phyloP scores from a whole-genome alignment of 2,888 invertebrate genomes.

The Agonum fuliginosum region DNA sequence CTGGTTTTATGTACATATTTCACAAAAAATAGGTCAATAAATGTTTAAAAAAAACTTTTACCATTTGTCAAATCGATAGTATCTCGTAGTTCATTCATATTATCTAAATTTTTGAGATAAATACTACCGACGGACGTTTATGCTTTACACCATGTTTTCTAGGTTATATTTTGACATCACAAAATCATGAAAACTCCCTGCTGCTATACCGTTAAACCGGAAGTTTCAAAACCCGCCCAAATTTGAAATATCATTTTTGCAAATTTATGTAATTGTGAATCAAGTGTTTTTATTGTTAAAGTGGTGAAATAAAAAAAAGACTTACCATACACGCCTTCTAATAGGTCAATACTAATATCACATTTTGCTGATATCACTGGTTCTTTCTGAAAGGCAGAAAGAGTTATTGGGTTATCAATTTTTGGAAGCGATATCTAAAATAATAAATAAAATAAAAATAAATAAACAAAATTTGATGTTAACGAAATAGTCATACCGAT shows the following conservation, averaged over 20 bases:
- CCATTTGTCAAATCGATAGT: slow-evolving; percentile 45
- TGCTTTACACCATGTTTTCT: slow-evolving; percentile 24
- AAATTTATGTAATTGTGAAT: neutral
- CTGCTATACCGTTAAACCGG: too few relatives aligned
- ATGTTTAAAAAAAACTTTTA: slow-evolving; percentile 3
- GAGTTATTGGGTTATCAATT: slow-evolving; percentile 14
- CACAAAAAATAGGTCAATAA: neutral
- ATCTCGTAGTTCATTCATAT: slow-evolving; percentile 25
- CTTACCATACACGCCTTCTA: slow-evolving; percentile 29
- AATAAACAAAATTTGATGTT: slow-evolving; percentile 22
- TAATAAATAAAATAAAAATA: neutral
- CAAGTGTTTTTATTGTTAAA: too few relatives aligned
- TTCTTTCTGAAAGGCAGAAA: slow-evolving; percentile 46
- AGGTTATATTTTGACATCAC: slow-evolving; percentile 53
- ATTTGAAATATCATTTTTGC: neutral
- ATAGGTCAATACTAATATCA: slow-evolving; percentile 3
- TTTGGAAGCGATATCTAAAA: neutral
- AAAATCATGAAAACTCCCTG: neutral
- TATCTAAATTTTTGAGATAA: neutral
- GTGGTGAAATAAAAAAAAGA: slow-evolving; percentile 2
- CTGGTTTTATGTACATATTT: too few relatives aligned
- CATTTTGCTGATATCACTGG: slow-evolving; percentile 45
- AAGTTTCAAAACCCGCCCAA: neutral
- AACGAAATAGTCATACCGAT: slow-evolving; percentile 52
- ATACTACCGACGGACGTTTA: neutral